These are phyloP conservation scores for Glossosoma conforme DNA, from an alignment of 1,140 invertebrate species.

Conservation along the genomic window DNA sequence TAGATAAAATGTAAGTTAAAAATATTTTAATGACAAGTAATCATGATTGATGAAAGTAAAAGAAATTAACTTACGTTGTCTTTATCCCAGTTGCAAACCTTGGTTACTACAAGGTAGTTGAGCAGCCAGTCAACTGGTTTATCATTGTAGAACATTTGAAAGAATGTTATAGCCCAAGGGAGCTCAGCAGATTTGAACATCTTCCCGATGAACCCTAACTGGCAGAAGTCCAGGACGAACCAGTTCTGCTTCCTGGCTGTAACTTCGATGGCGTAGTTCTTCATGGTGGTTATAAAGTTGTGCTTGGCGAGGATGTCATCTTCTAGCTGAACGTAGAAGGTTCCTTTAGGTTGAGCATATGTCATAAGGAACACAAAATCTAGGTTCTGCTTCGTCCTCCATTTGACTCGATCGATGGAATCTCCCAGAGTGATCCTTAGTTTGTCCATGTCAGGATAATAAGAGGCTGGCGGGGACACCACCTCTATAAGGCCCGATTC, in stretches of 20 bases:
- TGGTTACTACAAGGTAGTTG: slow-evolving; percentile 85
- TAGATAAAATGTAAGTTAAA: no score
- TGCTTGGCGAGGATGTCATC: slow-evolving; percentile 92
- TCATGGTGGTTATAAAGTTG: slow-evolving; percentile 80
- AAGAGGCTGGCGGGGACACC: slow-evolving; percentile 75
- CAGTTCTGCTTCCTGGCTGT: slow-evolving; percentile 72
- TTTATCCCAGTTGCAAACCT: slow-evolving; percentile 84
- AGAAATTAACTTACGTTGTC: slow-evolving; percentile 59
- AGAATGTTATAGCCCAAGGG: slow-evolving; percentile 85
- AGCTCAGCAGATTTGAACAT: slow-evolving; percentile 88
- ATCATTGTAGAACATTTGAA: slow-evolving; percentile 92
- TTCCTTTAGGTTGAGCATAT: slow-evolving; percentile 78
- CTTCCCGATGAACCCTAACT: slow-evolving; percentile 91
- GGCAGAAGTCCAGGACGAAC: slow-evolving; percentile 93
- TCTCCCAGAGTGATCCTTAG: slow-evolving; percentile 81
- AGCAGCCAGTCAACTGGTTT: slow-evolving; percentile 97
- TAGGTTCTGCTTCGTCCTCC: slow-evolving; percentile 95
- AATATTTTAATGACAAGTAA: no score
- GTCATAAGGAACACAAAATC: slow-evolving; percentile 97
- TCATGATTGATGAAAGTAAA: slow-evolving; percentile 8
- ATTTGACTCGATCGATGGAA: slow-evolving; percentile 80
- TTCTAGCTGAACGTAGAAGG: slow-evolving; percentile 85
- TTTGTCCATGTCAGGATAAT: slow-evolving; percentile 84
- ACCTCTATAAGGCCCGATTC: slow-evolving; percentile 84
- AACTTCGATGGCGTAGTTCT: slow-evolving; percentile 79